Evolutionary conservation across 1,140 invertebrate genomes (phyloP).

Genomic region (Pseudomyrmex gracilis): DNA sequence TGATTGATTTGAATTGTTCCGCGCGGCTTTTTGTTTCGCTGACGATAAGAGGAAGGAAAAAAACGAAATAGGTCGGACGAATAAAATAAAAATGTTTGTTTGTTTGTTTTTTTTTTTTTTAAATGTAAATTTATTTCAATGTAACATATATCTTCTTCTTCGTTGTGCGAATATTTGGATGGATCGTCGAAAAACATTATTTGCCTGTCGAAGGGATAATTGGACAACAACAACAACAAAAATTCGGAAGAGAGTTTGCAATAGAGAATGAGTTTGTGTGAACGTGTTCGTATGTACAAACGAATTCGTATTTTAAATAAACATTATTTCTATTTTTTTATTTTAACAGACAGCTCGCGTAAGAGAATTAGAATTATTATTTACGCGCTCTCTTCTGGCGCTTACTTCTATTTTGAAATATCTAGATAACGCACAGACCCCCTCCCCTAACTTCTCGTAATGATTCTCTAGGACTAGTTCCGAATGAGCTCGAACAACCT

Average conservation of each 20-base stretch:
- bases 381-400: not conserved
- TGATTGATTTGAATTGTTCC: constrained; percentile 51
- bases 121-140: constrained; percentile 59
- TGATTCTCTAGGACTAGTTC: constrained; percentile 74
- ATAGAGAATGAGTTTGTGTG: constrained; percentile 9
- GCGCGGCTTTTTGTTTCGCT: constrained; percentile 36
- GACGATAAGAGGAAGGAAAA: constrained; percentile 8
- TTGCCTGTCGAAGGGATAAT: constrained; percentile 6
- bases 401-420: constrained; percentile 47
- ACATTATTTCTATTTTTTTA: constrained; percentile 75
- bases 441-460: constrained; percentile 17
- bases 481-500: constrained; percentile 55
- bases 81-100: constrained; percentile 1
- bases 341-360: constrained; percentile 74
- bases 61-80: too few relatives aligned
- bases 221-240: too few relatives aligned
- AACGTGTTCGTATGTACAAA: constrained; percentile 71
- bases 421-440: constrained; percentile 60
- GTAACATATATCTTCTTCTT: constrained; percentile 23
- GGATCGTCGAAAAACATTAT: constrained; percentile 33
- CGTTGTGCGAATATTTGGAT: constrained; percentile 43
- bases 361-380: constrained; percentile 25
- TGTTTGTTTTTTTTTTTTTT: too few relatives aligned
- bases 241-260: constrained; percentile 42
- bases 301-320: constrained; percentile 82